Percentiles rank a stretch among this genome's conserved stretches.
phyloP scores from a whole-genome alignment of 2,888 invertebrate species.

The Alloscopus bannaensis region DNA sequence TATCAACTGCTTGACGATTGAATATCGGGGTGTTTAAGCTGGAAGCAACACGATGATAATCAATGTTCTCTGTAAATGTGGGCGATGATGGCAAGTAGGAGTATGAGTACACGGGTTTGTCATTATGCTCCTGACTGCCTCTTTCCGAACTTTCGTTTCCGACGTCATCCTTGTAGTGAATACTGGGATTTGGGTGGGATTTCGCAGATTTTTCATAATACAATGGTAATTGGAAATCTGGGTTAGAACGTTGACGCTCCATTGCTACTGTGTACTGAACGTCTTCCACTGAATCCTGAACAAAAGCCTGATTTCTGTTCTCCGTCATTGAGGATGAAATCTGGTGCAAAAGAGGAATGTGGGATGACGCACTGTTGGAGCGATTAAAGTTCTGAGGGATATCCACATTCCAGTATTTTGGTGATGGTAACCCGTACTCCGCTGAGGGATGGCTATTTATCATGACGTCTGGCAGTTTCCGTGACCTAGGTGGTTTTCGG shows the following conservation, averaged over 20 bases:
- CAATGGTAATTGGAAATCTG: conserved; percentile 33
- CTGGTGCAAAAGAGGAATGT: conserved; percentile 40
- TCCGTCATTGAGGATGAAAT: conserved; percentile 17
- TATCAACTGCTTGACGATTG: conserved; percentile 52
- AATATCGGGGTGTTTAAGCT: conserved; percentile 29
- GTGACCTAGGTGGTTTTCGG: conserved; percentile 52
- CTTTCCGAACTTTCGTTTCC: background rate
- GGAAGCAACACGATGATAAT: conserved; percentile 31
- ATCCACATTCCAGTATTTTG: conserved; percentile 45
- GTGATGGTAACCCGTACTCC: conserved; percentile 55
- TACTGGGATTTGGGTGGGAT: background rate
- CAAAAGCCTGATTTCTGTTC: conserved; percentile 46
- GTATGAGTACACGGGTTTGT: conserved; percentile 25
- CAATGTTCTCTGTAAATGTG: conserved; percentile 10
- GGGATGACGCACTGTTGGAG: conserved; percentile 49
- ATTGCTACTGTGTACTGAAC: conserved; percentile 47
- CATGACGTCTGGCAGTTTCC: conserved; percentile 24
- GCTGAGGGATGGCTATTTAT: conserved; percentile 30
- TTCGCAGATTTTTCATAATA: conserved; percentile 6
- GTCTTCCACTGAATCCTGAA: conserved; percentile 36
- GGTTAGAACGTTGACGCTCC: no score
- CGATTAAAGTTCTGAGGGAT: conserved; percentile 28
- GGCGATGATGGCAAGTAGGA: conserved; percentile 10
- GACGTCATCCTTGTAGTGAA: background rate
- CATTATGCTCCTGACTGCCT: conserved; percentile 2